A percentile compares a stretch with the other conserved stretches of the same genome.
These are phyloP conservation scores for Pelobates fuscus DNA, from an alignment of 2,113 vertebrate genomes.

Conservation along the genomic window DNA sequence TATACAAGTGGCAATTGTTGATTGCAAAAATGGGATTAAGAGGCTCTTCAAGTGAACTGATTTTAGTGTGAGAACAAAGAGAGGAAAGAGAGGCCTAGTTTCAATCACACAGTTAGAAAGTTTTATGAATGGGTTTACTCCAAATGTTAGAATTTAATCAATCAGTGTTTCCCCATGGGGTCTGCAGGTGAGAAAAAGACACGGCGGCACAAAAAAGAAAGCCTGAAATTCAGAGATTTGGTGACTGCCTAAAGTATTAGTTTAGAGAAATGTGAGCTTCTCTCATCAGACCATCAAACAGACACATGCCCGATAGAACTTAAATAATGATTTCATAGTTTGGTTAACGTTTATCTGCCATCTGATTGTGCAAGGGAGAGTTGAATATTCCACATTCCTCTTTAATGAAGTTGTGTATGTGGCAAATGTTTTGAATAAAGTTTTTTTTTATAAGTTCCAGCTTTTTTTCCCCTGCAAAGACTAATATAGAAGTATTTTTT, in stretches of 20 bases:
- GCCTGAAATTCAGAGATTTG: slow-evolving; percentile 45
- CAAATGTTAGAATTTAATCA: slow-evolving; percentile 91
- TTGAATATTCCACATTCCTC: no score
- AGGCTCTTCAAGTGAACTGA: slow-evolving; percentile 98
- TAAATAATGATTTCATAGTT: slow-evolving; percentile 22
- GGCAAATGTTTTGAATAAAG: no score
- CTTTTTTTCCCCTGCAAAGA: no score
- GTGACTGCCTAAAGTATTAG: slow-evolving; percentile 11
- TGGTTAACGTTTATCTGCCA: not conserved
- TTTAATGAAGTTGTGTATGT: no score
- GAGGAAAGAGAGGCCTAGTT: slow-evolving; percentile 74
- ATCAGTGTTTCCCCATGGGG: slow-evolving; percentile 78
- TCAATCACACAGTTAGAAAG: slow-evolving; percentile 93
- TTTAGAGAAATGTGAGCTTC: slow-evolving; percentile 17
- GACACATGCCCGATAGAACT: slow-evolving; percentile 32
- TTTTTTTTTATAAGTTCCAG: no score
- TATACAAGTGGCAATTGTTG: slow-evolving; percentile 99
- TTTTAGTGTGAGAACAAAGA: slow-evolving; percentile 99
- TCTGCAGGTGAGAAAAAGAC: slow-evolving; percentile 72
- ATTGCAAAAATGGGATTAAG: slow-evolving; percentile 98
- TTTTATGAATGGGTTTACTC: slow-evolving; percentile 88
- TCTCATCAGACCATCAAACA: not conserved
- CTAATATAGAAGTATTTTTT: no score
- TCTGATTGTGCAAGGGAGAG: no score
- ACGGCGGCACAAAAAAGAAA: slow-evolving; percentile 57